A percentile compares a stretch with the other conserved stretches of the same genome.
phyloP scores from a whole-genome alignment of 1,140 invertebrate genomes.

The Calliphora vicina region DNA sequence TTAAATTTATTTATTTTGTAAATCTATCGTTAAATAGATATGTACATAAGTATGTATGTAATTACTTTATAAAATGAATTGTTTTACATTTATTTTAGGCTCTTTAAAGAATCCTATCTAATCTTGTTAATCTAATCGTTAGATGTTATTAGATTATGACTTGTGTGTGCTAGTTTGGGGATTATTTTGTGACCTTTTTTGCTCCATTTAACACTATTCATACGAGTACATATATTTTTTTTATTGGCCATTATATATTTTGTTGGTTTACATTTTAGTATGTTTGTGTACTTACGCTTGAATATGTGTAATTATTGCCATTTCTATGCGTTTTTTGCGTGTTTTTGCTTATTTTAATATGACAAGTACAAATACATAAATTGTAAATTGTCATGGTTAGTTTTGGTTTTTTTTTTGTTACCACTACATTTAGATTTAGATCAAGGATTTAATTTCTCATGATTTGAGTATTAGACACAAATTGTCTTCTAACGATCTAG shows the following conservation, averaged over 20 bases:
- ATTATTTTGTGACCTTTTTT: conserved; percentile 21
- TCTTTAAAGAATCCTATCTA: background rate
- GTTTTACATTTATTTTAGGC: background rate
- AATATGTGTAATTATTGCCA: background rate
- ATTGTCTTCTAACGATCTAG: too few relatives aligned
- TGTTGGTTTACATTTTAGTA: background rate
- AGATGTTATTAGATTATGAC: too few relatives aligned
- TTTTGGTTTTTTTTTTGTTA: background rate
- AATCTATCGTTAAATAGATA: background rate
- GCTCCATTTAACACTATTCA: conserved; percentile 11
- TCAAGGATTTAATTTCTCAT: conserved; percentile 6
- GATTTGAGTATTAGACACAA: background rate
- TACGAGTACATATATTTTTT: background rate
- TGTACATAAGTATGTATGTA: background rate
- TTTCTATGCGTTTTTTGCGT: background rate
- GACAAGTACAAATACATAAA: background rate
- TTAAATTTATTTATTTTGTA: background rate
- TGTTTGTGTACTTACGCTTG: background rate
- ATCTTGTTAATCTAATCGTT: background rate
- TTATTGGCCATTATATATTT: conserved; percentile 23
- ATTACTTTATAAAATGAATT: too few relatives aligned
- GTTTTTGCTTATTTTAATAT: background rate
- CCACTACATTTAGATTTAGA: background rate
- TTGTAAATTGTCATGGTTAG: background rate
- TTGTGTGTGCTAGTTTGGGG: background rate